Evolutionary conservation across 2,888 invertebrate species (phyloP).

Genomic region (Hyalella azteca): DNA sequence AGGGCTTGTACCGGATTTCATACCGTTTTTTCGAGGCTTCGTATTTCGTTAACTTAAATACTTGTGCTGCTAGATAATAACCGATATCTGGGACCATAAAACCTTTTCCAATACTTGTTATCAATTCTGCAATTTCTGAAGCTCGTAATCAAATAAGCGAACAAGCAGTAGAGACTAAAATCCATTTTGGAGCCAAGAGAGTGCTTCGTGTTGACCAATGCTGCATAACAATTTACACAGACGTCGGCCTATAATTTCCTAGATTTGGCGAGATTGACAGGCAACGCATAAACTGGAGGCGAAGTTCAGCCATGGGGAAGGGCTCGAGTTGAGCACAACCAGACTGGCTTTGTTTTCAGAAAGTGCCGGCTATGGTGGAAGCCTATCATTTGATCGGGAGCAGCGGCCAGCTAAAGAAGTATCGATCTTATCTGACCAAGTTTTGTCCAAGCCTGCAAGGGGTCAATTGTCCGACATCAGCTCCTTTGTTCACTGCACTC

Average conservation of each 20-base stretch:
- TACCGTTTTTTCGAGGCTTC: too few species aligned
- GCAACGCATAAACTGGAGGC: conserved; percentile 7
- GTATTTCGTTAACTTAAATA: too few species aligned
- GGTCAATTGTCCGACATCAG: conserved; percentile 1
- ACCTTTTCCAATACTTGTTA: too few species aligned
- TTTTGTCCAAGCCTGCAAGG: neutral
- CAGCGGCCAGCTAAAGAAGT: neutral
- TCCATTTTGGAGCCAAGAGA: neutral
- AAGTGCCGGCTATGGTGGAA: neutral
- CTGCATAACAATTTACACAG: conserved; percentile 11
- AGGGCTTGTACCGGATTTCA: too few species aligned
- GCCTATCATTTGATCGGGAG: neutral
- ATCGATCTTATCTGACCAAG: neutral
- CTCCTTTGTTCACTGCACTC: too few species aligned
- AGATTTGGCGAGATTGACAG: conserved; percentile 27
- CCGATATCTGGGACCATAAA: too few species aligned
- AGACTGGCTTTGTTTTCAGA: conserved; percentile 2
- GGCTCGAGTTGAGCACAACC: neutral
- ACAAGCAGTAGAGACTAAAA: neutral
- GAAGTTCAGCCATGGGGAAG: neutral
- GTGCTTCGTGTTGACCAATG: conserved; percentile 9
- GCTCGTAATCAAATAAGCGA: too few species aligned
- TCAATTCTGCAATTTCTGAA: too few species aligned
- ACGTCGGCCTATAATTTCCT: neutral
- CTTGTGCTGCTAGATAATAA: too few species aligned